Percentiles rank a stretch among this genome's conserved stretches.
These are phyloP conservation scores for Hystrix brachyura DNA, from an alignment of 2,113 vertebrate genomes.

Conservation along the genomic window DNA sequence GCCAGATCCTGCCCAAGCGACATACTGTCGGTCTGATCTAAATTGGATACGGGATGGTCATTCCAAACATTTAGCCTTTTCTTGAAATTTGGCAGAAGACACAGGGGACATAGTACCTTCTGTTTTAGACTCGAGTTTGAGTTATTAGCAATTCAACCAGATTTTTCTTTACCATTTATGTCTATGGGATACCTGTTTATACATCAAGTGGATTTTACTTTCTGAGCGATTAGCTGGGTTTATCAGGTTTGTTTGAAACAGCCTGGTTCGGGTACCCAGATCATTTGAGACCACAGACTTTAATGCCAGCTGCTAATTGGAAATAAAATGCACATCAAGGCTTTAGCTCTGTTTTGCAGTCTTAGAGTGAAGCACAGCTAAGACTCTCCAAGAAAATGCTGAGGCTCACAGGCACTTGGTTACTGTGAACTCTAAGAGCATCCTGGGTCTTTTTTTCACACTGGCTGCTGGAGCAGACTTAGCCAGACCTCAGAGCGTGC, in stretches of 20 bases:
- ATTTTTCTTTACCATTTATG: neutral
- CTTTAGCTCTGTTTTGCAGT: neutral
- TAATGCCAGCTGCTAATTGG: neutral
- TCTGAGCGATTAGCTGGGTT: neutral
- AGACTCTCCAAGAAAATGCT: neutral
- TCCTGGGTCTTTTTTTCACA: neutral
- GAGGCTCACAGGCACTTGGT: neutral
- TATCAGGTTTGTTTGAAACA: neutral
- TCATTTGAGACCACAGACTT: neutral
- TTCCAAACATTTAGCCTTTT: neutral
- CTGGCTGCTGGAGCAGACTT: neutral
- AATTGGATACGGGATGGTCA: neutral
- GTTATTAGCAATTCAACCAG: neutral
- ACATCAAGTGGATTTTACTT: neutral
- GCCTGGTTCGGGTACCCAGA: neutral
- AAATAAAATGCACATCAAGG: neutral
- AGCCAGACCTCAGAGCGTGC: neutral
- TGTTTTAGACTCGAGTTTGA: neutral
- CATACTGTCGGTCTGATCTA: neutral
- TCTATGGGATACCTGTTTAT: neutral
- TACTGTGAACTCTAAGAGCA: too few species aligned
- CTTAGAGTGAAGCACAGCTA: neutral
- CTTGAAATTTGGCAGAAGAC: neutral
- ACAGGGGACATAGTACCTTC: rapidly evolving
- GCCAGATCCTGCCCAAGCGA: neutral